Evolutionary conservation across 2,113 vertebrate species (phyloP), one percentile per base, ranked within the genome.

Genomic region (Centrocercus urophasianus): DNA sequence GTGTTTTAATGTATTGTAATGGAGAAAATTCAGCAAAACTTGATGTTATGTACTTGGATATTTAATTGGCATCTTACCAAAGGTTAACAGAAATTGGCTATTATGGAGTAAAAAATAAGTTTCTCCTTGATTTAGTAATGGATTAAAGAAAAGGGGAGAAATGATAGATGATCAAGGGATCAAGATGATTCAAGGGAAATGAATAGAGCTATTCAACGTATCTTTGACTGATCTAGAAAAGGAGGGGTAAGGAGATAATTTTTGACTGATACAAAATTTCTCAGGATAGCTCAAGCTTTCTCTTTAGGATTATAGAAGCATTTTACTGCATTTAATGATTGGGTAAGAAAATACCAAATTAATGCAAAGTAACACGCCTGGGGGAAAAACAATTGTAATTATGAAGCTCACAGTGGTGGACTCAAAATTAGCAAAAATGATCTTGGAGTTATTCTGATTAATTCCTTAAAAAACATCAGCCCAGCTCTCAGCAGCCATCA

Each of bases 341-440:
- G 72, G 28, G 18, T 91, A 42, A 90, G 70, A 78, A 91, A 87
- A 91, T 54, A 69, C 36, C 32, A 69, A 83, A 86, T 83, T 80
- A 93, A 93, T 63, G 20, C 69, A 70, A 88, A 85, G n/a, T 70
- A 92, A 76, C 52, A 28, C 43, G 88, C 47, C 65, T 32, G 64
- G 90, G 61, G 69, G 56, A 81, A 86, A 86, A 83, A 1, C n/a
- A 16, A 13, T 81, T 94, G 64, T 74, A 88, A 77, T 77, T 9
- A 83, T 67, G 65, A 90, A 93, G 38, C 38, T 93, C 34, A 82
- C 40, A 75, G 88, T 83, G 76, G 47, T 94, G 61, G 57, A 72
- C 79, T 77, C 38, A 56, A 86, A 93, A 95, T 94, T 88, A 86
- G 34, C 47, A 42, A 67, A 86, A 47, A 66, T 27, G 27, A 48